Base-by-base conservation (phyloP, 1,140 invertebrate genomes). In the Leptopilina boulardi region DNA sequence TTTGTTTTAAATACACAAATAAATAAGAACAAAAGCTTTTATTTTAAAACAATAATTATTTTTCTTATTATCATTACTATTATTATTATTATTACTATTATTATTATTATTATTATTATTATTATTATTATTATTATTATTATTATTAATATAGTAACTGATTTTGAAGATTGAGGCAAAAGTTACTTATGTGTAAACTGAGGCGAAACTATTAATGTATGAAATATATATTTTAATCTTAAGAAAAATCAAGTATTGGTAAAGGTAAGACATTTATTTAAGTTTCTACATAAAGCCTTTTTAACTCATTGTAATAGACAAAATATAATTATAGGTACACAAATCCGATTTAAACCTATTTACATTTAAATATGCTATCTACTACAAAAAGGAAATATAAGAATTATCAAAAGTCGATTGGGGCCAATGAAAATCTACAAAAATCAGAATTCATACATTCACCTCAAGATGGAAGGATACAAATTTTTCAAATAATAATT, bases 1-100 rank as follows among this genome's bases (percentile, higher is more conserved):
- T 82, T 80, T 80, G 73, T 80, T 80, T 41, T 75, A 80, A 77
- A 44, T 71, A 74, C 71, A 71, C 38, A 78, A 72, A 66, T 74
- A 78, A 59, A 56, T 73, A n/a, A 18, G 44, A 19, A 78, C 23
- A 70, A 80, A 78, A n/a, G 10, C 44, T 47, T 11, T 54, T 18
- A 18, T 54, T 19, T 38, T 38, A 38, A 38, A 38, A 38, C 34
- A 8, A 38, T 38, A 8, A 38, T 38, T 38, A 38, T 38, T 54
- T 9, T 38, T 6, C 5, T 38, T 38, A 38, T 38, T 34, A 34
- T 34, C 6, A 34, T 34, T 34, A 34, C 6, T 34, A 34, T 34
- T 34, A 34, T 34, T 34, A 34, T 34, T 34, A 34, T 34, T 34
- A 34, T 34, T 34, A 34, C 6, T 34, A 34, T 34, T 34, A 34